Evolutionary conservation across 2,113 vertebrate species (phyloP).

Genomic region (Arizona elegans): DNA sequence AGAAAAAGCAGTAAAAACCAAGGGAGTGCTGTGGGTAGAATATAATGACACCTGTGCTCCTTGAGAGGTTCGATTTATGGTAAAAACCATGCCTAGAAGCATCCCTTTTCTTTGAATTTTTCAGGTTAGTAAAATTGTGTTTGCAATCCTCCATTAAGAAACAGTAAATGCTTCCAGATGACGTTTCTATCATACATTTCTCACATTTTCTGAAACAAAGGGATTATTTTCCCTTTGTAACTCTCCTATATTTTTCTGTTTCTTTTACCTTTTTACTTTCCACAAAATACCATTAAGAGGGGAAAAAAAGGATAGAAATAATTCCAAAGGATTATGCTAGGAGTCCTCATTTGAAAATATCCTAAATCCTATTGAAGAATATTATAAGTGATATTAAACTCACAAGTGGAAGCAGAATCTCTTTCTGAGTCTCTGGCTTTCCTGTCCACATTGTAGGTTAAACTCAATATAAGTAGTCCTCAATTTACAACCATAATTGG

Average conservation of each 20-base stretch:
- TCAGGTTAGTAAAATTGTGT: neutral
- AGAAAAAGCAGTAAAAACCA: neutral
- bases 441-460: neutral
- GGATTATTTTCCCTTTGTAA: neutral
- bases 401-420: neutral
- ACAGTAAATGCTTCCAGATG: neutral
- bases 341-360: neutral
- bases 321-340: neutral
- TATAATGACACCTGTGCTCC: neutral
- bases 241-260: neutral
- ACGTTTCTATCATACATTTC: neutral
- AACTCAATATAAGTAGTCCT: neutral
- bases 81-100: neutral
- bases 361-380: neutral
- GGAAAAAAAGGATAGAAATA: neutral
- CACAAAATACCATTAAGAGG: neutral
- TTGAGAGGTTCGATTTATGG: neutral
- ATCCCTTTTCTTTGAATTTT: neutral
- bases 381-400: neutral
- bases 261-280: neutral
- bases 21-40: neutral
- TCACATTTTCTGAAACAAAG: neutral
- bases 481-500: neutral
- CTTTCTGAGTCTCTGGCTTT: neutral
- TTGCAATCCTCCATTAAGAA: neutral